Base-by-base conservation (phyloP, 1,140 invertebrate genomes). In the Pseudobourletiella spinata region DNA sequence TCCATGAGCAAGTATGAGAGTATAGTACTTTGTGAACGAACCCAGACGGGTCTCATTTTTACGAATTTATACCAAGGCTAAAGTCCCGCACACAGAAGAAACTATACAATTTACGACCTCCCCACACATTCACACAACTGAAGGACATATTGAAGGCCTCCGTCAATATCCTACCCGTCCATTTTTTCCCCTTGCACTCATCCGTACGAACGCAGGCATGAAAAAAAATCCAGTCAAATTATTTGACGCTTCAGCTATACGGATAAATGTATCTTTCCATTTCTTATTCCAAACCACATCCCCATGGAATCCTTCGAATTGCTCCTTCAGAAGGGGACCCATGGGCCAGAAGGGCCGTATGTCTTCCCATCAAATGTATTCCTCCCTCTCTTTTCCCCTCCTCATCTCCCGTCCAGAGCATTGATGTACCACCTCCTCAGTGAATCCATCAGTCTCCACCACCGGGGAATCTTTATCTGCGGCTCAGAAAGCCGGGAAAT, bases 181-280 rank as follows among this genome's bases (percentile, higher is more conserved):
- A n/a, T n/a, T n/a, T n/a, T n/a, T n/a, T n/a, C n/a, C n/a, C n/a
- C n/a, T n/a, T n/a, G n/a, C n/a, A n/a, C n/a, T n/a, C n/a, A n/a
- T n/a, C n/a, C n/a, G n/a, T n/a, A n/a, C n/a, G n/a, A n/a, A n/a
- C n/a, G n/a, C n/a, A n/a, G n/a, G n/a, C n/a, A 60, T 50, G 24
- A 22, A 35, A 51, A 28, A 35, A 60, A 51, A 51, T 52, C 35
- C 20, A 60, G 46, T 60, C 58, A 60, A 60, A 60, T 60, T 60
- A 60, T 60, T 60, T 60, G 58, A 39, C 46, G 58, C 58, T 60
- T 48, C n/a, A n/a, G 57, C 42, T 46, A 30, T 50, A n/a, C n/a
- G 32, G 50, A 60, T 60, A 60, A 60, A 60, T 60, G 58, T 60
- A 42, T 60, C 52, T 59, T 52, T 50, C 58, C 22, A 51, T 51